Percentiles rank a stretch among this genome's conserved stretches.
These are phyloP conservation scores for Anniella stebbinsi DNA, from an alignment of 2,797 vertebrate species.

Conservation along the genomic window DNA sequence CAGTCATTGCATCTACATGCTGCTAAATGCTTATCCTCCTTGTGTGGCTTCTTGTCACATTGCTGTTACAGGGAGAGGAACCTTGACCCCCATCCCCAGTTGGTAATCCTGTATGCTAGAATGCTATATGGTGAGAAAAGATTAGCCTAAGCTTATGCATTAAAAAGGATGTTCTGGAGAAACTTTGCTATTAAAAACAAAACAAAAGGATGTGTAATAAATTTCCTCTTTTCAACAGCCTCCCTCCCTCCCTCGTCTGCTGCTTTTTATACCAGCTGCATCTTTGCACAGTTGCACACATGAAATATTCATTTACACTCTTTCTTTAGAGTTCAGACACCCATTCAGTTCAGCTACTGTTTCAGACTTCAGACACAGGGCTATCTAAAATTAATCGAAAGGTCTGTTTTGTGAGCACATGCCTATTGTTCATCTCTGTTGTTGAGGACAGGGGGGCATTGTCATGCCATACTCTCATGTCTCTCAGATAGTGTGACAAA, in stretches of 20 bases:
- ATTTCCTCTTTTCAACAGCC: not conserved
- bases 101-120: not conserved
- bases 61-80: no score
- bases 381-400: not conserved
- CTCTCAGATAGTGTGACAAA: not conserved
- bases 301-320: slow-evolving; percentile 14
- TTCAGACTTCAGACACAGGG: not conserved
- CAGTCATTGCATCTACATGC: not conserved
- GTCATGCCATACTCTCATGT: not conserved
- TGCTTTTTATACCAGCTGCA: not conserved
- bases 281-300: not conserved
- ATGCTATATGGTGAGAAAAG: not conserved
- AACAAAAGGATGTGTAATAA: not conserved
- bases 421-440: not conserved
- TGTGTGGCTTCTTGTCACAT: not conserved
- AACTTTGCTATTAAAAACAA: not conserved
- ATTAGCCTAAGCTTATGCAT: not conserved
- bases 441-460: not conserved
- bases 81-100: no score
- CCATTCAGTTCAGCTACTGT: not conserved
- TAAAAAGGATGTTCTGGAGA: not conserved
- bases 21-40: not conserved
- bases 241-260: no score
- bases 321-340: not conserved
- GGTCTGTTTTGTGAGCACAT: not conserved